Percentiles rank a stretch among this genome's conserved stretches.
These are phyloP conservation scores for Lochmaea crataegi DNA, from an alignment of 2,888 invertebrate genomes.

Conservation along the genomic window DNA sequence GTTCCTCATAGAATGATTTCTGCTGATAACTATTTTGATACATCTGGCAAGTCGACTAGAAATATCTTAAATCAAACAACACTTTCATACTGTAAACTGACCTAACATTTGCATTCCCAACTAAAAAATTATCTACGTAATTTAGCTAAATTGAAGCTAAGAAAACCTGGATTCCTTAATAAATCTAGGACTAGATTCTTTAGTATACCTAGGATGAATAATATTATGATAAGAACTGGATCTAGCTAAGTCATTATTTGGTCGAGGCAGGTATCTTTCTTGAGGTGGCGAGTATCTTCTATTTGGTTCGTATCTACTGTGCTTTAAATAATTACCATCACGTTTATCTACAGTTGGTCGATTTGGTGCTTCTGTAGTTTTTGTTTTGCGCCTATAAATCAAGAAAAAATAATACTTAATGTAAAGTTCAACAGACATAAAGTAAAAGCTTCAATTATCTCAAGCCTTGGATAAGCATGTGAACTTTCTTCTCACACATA, in stretches of 20 bases:
- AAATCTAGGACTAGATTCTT: constrained; percentile 70
- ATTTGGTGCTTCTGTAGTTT: constrained; percentile 45
- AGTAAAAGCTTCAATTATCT: too few relatives aligned
- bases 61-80: background rate
- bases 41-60: background rate
- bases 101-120: background rate
- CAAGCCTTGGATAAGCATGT: too few relatives aligned
- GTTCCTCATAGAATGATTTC: too few relatives aligned
- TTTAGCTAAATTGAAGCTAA: constrained; percentile 29
- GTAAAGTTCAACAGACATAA: too few relatives aligned
- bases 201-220: constrained; percentile 72
- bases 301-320: constrained; percentile 58
- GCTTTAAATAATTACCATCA: constrained; percentile 53
- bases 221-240: constrained; percentile 75
- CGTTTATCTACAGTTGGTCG: constrained; percentile 35
- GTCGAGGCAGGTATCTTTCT: constrained; percentile 63
- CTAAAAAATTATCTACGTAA: background rate
- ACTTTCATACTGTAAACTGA: background rate
- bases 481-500: too few relatives aligned
- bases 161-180: constrained; percentile 75
- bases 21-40: too few relatives aligned
- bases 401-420: background rate
- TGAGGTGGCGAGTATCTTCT: constrained; percentile 66
- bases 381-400: constrained; percentile 41
- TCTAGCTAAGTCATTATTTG: constrained; percentile 51